Evolutionary conservation across 2,113 vertebrate species (phyloP).

Genomic region (Ramphastos sulfuratus): DNA sequence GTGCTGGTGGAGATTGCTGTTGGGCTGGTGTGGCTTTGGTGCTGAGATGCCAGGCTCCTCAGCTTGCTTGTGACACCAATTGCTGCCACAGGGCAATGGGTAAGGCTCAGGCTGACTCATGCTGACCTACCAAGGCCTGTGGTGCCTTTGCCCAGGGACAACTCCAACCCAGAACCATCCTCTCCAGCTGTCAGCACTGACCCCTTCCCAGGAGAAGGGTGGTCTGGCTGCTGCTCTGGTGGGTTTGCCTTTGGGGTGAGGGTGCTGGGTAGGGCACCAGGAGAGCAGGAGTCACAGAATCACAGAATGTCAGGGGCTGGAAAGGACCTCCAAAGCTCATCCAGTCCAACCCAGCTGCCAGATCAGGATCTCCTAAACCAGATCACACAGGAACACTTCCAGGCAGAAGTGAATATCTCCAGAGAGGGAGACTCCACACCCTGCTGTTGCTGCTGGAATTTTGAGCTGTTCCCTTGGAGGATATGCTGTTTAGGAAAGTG

Average conservation of each 20-base stretch:
- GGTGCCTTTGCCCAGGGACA: neutral
- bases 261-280: rapidly evolving
- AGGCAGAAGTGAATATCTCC: too few species aligned
- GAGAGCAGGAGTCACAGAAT: neutral
- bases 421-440: too few species aligned
- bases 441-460: neutral
- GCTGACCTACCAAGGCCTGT: neutral
- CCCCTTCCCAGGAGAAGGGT: too few species aligned
- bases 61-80: rapidly evolving
- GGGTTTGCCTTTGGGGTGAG: neutral
- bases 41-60: neutral
- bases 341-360: too few species aligned
- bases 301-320: too few species aligned
- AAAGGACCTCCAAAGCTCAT: too few species aligned
- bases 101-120: rapidly evolving
- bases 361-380: too few species aligned
- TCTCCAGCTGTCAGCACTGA: neutral
- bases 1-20: neutral
- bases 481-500: rapidly evolving
- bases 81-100: neutral
- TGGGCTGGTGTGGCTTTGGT: neutral
- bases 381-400: too few species aligned
- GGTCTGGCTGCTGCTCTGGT: too few species aligned
- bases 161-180: neutral
- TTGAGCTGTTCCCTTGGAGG: neutral